phyloP scores from a whole-genome alignment of 2,888 invertebrate genomes.

The Agrochola circellaris region DNA sequence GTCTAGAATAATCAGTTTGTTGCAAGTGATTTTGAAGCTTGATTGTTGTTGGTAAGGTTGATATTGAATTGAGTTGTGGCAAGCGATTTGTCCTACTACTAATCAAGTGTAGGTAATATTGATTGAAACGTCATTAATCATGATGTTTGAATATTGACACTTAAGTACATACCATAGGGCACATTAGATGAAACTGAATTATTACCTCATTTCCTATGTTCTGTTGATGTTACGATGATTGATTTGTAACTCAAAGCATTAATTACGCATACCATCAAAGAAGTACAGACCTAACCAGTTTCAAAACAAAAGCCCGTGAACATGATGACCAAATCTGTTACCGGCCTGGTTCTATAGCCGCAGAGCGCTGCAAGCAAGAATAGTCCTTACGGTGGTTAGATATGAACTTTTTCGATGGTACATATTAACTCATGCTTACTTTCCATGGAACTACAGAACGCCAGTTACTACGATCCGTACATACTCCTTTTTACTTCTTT shows the following conservation, averaged over 20 bases:
- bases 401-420: no score
- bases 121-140: constrained; percentile 53
- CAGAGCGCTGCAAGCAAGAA: no score
- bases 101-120: constrained; percentile 20
- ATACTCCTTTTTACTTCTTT: no score
- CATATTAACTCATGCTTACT: no score
- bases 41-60: rapidly evolving
- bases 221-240: not conserved
- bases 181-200: constrained; percentile 21
- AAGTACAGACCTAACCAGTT: no score
- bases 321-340: no score
- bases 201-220: not conserved
- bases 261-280: no score
- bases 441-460: no score
- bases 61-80: not conserved
- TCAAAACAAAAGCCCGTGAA: no score
- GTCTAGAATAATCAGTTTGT: not conserved
- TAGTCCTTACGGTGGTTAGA: no score
- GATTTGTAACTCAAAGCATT: not conserved
- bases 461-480: no score
- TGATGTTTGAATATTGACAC: constrained; percentile 48
- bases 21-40: constrained; percentile 9
- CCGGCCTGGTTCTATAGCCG: no score
- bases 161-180: constrained; percentile 4
- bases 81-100: not conserved